Evolutionary conservation across 2,113 vertebrate genomes (phyloP).

Genomic region (Ciconia maguari): DNA sequence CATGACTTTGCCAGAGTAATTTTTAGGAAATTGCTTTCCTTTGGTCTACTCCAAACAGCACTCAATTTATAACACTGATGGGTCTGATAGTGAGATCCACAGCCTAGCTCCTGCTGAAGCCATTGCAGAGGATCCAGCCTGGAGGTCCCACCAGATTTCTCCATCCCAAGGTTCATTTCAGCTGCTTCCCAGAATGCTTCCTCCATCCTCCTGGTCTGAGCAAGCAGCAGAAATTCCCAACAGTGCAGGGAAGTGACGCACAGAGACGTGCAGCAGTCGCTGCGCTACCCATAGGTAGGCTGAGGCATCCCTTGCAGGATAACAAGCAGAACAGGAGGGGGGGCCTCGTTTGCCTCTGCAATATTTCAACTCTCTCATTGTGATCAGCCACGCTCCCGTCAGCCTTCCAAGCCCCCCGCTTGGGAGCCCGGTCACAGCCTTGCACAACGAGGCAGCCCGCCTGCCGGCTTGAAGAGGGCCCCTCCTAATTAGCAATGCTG

Average conservation of each 20-base stretch:
- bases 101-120: not conserved
- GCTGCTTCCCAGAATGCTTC: not conserved
- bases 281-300: accelerated
- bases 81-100: not conserved
- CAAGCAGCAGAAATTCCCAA: not conserved
- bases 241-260: not conserved
- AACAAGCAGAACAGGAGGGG: not conserved
- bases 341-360: not conserved
- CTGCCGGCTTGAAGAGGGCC: not conserved
- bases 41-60: not conserved
- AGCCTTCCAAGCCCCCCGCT: not conserved
- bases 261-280: accelerated
- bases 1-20: not conserved
- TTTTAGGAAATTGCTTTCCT: not conserved
- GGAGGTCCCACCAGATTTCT: not conserved
- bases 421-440: not conserved
- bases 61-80: not conserved
- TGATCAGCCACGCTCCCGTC: not conserved
- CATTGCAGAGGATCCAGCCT: not conserved
- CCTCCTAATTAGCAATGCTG: not conserved
- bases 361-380: not conserved
- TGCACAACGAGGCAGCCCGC: not conserved
- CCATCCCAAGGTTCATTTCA: not conserved
- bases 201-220: not conserved
- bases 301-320: not conserved